Conservation (phyloP, 2,113 vertebrate species). For the Chroicocephalus ridibundus region DNA sequence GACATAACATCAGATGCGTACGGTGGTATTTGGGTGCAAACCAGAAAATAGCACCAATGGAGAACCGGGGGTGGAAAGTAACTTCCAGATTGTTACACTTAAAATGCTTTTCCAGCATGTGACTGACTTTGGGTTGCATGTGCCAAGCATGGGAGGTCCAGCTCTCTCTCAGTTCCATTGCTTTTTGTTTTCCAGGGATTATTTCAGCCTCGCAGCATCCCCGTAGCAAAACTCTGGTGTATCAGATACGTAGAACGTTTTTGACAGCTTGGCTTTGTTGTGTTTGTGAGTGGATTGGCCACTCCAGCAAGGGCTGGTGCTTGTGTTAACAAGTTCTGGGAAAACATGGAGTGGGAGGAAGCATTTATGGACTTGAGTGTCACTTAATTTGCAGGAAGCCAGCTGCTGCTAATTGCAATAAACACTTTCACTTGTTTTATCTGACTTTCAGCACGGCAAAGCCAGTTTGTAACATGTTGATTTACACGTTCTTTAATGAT, state of each 20-base stretch:
- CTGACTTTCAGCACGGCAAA: not conserved
- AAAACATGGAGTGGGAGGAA: not conserved
- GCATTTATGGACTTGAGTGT: not conserved
- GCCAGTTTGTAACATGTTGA: not conserved
- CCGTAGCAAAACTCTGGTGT: not conserved
- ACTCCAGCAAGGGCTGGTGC: not conserved
- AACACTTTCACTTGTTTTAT: not conserved
- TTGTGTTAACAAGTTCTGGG: not conserved
- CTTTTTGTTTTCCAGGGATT: not conserved
- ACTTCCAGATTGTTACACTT: not conserved
- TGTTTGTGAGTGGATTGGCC: not conserved
- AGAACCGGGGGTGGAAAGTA: not conserved
- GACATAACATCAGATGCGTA: not conserved
- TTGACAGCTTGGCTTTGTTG: not conserved
- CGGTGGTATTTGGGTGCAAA: not conserved
- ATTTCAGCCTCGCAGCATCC: not conserved
- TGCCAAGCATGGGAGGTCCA: not conserved
- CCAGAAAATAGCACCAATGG: not conserved
- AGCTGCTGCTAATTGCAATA: constrained; percentile 17
- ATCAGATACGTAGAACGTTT: not conserved
- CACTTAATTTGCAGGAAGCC: constrained; percentile 20
- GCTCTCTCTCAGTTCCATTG: not conserved
- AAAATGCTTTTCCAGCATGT: not conserved
- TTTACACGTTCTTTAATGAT: not conserved
- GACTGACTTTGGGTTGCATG: not conserved